Base-by-base conservation (phyloP, 2,797 vertebrate species). In the Streptopelia turtur region DNA sequence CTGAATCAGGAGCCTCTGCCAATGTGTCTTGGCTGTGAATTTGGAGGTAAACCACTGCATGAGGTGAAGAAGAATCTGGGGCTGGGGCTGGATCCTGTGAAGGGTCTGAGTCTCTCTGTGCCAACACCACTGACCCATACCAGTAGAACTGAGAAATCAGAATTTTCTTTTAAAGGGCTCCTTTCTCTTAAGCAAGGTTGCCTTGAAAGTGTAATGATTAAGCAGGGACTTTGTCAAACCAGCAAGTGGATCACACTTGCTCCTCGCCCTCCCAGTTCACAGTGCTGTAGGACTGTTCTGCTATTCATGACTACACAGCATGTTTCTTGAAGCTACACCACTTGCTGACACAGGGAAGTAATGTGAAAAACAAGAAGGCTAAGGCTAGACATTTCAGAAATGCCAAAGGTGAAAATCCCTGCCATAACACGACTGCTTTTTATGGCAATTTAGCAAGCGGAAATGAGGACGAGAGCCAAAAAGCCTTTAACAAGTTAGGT, bases 331-430 rank as follows among this genome's bases (percentile, higher is more conserved):
- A 95, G 70, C 8, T 57, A 27, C 30, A 41, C 37, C 28, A 16
- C 41, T 89, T 89, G n/a, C 63, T 89, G 81, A 61, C 65, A 57
- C 30, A 13, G 15, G 66, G 50, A 47, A 76, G 11, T 45, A 79
- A 79, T 55, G 37, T 70, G 60, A 80, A 85, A 94, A 95, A 11
- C 65, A 93, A 70, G 71, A 59, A 80, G 49, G 25, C 47, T 80
- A 70, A 80, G 28, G 23, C 15, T 71, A 66, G 53, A 68, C 33
- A 15, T 81, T 45, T 81, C 80, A 60, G 49, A 93, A 94, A 83
- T 64, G 33, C 53, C 72, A 56, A 77, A 86, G 69, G 68, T 88
- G 83, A 84, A 93, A 95, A 92, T 87, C 50, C 71, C 61, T 80
- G 52, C 60, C 21, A 16, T 80, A 84, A 74, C 33, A 20, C 31